phyloP scores from a whole-genome alignment of 2,797 vertebrate species.

The Acanthornis magna region DNA sequence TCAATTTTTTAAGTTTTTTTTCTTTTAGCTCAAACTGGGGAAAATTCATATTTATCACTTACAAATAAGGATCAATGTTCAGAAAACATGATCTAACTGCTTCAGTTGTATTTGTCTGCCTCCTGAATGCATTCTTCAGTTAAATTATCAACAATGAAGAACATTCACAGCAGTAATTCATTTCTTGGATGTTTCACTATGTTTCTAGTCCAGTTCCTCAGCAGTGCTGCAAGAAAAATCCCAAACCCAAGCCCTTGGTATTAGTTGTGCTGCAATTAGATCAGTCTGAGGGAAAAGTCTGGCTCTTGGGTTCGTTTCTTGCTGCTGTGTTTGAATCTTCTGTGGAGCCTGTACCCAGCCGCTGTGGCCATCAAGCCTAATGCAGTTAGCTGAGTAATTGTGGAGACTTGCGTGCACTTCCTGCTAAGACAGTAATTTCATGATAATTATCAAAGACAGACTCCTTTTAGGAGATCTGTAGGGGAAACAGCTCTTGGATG shows the following conservation, averaged over 20 bases:
- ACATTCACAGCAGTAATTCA: not conserved
- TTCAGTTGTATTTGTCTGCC: not conserved
- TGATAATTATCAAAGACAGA: constrained; percentile 43
- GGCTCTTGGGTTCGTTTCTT: not conserved
- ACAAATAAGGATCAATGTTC: not conserved
- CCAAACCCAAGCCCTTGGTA: not conserved
- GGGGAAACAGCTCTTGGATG: not conserved
- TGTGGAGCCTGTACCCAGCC: constrained; percentile 15
- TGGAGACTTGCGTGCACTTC: constrained; percentile 35
- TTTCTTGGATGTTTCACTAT: not conserved
- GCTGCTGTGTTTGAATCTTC: not conserved
- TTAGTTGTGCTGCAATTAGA: not conserved
- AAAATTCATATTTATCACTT: not conserved
- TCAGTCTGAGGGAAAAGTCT: not conserved
- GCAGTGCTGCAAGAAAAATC: not conserved
- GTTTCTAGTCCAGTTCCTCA: not conserved
- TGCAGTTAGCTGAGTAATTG: constrained; percentile 61
- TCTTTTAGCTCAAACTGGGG: not conserved
- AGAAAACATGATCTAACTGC: not conserved
- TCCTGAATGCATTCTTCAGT: not conserved
- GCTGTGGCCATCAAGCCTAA: constrained; percentile 40
- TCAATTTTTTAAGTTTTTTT: not conserved
- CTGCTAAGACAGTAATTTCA: constrained; percentile 49
- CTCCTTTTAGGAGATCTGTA: constrained; percentile 28
- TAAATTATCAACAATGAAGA: not conserved